Conservation (phyloP, 2,113 vertebrate species). For the Bubo blakistoni region DNA sequence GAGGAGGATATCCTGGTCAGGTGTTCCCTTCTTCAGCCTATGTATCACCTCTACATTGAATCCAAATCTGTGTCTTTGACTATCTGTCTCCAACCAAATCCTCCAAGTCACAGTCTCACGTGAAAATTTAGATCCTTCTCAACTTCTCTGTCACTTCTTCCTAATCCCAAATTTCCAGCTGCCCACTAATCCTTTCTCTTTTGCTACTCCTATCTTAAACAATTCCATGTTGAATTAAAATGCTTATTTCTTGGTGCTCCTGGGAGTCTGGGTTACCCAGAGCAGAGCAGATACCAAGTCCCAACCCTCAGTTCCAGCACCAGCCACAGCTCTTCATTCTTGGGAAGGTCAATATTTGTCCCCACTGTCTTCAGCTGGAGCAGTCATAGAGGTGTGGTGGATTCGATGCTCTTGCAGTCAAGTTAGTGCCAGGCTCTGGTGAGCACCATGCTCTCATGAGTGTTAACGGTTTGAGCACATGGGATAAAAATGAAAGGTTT, state of each 20-base stretch:
- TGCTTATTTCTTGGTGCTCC: not conserved
- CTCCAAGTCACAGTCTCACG: not conserved
- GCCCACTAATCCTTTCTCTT: not conserved
- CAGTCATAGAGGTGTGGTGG: not conserved
- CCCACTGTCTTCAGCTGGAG: not conserved
- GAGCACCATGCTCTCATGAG: not conserved
- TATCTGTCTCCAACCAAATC: not conserved
- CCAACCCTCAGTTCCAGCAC: not conserved
- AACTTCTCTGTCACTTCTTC: not conserved
- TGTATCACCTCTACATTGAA: not conserved
- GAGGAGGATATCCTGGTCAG: not conserved
- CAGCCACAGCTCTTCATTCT: not conserved
- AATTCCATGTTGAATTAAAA: not conserved
- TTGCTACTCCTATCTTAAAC: not conserved
- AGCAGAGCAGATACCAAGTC: not conserved
- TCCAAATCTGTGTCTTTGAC: not conserved
- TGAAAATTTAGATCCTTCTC: not conserved
- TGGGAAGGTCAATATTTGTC: not conserved
- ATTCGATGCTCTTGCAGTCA: not conserved
- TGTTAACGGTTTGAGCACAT: not conserved
- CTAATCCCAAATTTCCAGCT: not conserved
- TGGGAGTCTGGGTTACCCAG: not conserved
- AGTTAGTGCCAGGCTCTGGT: not conserved
- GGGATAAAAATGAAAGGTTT: not conserved
- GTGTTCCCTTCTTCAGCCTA: not conserved